Percentiles rank a stretch among this genome's conserved stretches.
Conservation (phyloP, 2,888 invertebrate genomes). For the Phlogophora meticulosa region DNA sequence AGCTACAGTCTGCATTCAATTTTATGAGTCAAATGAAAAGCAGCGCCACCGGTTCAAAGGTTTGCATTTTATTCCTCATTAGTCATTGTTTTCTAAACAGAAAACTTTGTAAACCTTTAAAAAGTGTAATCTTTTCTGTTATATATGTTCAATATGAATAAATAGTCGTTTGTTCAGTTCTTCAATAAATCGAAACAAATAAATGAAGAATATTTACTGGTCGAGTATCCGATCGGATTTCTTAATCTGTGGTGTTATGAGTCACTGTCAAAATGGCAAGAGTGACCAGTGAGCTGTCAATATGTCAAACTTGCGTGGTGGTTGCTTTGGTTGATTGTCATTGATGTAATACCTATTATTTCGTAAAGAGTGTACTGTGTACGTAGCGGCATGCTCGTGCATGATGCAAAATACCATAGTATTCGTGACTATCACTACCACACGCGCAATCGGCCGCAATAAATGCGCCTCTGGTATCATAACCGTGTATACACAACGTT, state of each 20-base stretch:
- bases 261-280: constrained; percentile 47
- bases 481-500: constrained; percentile 66
- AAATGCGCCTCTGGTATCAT: constrained; percentile 70
- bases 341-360: constrained; percentile 61
- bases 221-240: constrained; percentile 15
- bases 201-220: neutral
- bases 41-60: no score
- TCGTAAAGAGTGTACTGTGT: constrained; percentile 67
- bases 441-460: constrained; percentile 76
- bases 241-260: constrained; percentile 23
- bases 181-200: no score
- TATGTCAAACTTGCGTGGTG: constrained; percentile 64
- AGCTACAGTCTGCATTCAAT: no score
- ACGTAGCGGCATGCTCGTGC: constrained; percentile 79
- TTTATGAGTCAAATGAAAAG: no score
- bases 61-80: no score
- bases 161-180: no score
- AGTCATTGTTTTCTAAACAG: no score
- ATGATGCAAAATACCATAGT: constrained; percentile 81
- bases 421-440: constrained; percentile 70
- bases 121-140: no score
- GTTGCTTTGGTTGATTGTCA: constrained; percentile 70
- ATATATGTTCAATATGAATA: no score
- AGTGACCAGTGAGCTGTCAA: constrained; percentile 46
- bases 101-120: no score